These are phyloP conservation scores for Blera fallax DNA, from an alignment of 2,888 invertebrate genomes.

Conservation along the genomic window DNA sequence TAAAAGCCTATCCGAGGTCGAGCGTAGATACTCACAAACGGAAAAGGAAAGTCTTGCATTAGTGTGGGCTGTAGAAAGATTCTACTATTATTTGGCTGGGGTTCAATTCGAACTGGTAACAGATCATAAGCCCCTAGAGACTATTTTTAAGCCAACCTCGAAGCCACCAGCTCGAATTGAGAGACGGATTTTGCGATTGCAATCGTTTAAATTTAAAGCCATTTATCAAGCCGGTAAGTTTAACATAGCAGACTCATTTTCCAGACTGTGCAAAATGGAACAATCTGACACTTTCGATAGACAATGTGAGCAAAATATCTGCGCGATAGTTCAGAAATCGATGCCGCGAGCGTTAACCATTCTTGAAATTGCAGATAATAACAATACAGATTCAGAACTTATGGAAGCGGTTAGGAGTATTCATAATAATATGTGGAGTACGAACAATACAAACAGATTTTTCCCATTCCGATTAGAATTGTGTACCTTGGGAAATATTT, in stretches of 20 bases:
- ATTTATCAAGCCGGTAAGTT: neutral
- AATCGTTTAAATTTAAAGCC: neutral
- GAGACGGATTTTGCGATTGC: neutral
- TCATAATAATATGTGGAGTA: too few relatives aligned
- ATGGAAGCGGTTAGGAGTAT: too few relatives aligned
- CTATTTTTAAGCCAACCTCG: neutral
- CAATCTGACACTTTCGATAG: neutral
- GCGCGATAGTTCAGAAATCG: neutral
- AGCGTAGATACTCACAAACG: conserved; percentile 64
- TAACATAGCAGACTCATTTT: conserved; percentile 8
- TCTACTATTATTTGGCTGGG: conserved; percentile 34
- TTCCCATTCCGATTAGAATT: neutral
- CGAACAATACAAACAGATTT: neutral
- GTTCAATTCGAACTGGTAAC: conserved; percentile 43
- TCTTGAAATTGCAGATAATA: neutral
- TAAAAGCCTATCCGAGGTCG: conserved; percentile 64
- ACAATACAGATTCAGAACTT: too few relatives aligned
- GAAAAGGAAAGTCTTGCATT: conserved; percentile 69
- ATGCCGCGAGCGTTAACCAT: conserved; percentile 3
- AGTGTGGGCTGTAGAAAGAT: conserved; percentile 65
- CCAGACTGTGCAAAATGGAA: neutral
- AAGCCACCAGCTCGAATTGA: neutral
- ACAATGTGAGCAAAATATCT: conserved; percentile 17
- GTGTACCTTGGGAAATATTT: too few relatives aligned
- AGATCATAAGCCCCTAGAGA: conserved; percentile 16